phyloP scores from a whole-genome alignment of 2,113 vertebrate genomes.

The Noctilio leporinus region DNA sequence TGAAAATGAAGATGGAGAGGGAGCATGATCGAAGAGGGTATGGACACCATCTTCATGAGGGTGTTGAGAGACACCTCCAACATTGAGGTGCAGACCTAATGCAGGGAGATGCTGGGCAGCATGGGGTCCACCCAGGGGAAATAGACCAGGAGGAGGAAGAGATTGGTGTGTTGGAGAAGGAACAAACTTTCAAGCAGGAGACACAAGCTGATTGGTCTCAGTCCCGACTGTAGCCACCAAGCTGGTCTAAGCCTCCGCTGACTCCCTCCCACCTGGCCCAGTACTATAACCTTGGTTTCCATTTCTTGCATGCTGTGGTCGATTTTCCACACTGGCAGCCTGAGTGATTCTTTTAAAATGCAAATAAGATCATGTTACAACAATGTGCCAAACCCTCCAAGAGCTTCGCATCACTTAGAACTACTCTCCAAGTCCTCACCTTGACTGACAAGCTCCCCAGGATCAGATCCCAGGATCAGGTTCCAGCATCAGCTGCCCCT shows the following conservation, averaged over 20 bases:
- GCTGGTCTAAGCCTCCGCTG: background rate
- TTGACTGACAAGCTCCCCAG: background rate
- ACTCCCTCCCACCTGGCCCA: background rate
- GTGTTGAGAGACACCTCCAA: background rate
- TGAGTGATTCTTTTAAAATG: background rate
- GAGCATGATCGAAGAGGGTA: background rate
- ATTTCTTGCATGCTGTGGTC: background rate
- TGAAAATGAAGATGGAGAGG: background rate
- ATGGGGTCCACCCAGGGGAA: fast-evolving
- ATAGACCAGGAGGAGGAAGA: background rate
- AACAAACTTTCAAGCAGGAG: background rate
- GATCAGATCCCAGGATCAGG: background rate
- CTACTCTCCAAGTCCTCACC: background rate
- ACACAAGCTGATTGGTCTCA: background rate
- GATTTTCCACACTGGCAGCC: slow-evolving; percentile 24
- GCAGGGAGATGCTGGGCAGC: background rate
- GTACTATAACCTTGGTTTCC: background rate
- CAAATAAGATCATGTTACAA: background rate
- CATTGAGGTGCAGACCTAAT: background rate
- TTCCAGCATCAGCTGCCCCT: background rate
- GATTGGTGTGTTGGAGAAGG: background rate
- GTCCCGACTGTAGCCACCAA: background rate
- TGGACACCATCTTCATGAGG: background rate
- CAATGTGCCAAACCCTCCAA: background rate
- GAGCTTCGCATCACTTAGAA: background rate